Percentiles rank a stretch among this genome's conserved stretches.
Conservation (phyloP, 2,797 vertebrate genomes). For the Sebastes vulpes region DNA sequence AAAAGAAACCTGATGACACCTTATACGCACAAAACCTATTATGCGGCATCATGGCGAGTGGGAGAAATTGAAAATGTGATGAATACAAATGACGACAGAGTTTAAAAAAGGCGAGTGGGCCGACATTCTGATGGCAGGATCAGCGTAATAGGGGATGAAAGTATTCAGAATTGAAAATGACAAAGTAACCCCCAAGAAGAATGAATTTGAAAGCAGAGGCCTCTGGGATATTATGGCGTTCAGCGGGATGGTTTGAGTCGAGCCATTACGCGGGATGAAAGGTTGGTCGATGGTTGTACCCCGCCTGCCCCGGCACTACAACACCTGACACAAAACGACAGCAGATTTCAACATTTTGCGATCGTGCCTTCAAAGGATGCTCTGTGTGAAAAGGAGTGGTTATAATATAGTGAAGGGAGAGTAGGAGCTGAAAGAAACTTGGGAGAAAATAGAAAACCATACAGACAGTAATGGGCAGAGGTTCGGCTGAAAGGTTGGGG, state of each 20-base stretch:
- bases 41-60: constrained; percentile 56
- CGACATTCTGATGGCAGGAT: constrained; percentile 70
- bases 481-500: constrained; percentile 71
- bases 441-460: constrained; percentile 57
- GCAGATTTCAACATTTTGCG: constrained; percentile 51
- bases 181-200: constrained; percentile 8
- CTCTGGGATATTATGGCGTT: not conserved
- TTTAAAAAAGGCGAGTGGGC: constrained; percentile 47
- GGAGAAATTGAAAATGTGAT: constrained; percentile 69
- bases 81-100: constrained; percentile 72
- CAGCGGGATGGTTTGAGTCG: constrained; percentile 20
- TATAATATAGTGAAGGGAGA: constrained; percentile 48
- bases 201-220: constrained; percentile 34
- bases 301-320: constrained; percentile 22
- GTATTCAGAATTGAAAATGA: constrained; percentile 46
- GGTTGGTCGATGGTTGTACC: constrained; percentile 25
- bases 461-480: constrained; percentile 61
- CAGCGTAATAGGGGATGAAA: constrained; percentile 46
- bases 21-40: constrained; percentile 73
- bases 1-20: constrained; percentile 73
- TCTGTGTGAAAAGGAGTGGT: constrained; percentile 41
- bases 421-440: constrained; percentile 30
- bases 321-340: constrained; percentile 42
- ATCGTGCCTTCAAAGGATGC: constrained; percentile 45
- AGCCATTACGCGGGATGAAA: constrained; percentile 57